Percentiles rank a stretch among this genome's conserved stretches.
These are phyloP conservation scores for Caenorhabditis sp. DNA, from an alignment of 2,888 invertebrate species.

Conservation along the genomic window DNA sequence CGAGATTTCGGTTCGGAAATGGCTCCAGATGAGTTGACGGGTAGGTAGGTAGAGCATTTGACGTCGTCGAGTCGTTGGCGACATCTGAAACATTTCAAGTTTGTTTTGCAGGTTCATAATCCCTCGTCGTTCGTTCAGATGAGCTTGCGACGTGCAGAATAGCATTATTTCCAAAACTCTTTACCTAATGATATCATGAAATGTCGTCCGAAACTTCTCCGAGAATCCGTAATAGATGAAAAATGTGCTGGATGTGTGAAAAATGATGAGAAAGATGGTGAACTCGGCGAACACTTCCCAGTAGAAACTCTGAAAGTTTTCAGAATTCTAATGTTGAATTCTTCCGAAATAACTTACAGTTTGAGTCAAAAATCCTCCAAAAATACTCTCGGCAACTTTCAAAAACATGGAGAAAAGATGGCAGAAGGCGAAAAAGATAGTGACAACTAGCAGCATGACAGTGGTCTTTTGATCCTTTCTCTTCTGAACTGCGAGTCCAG, in stretches of 20 bases:
- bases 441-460: conserved; percentile 62
- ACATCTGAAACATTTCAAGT: conserved; percentile 51
- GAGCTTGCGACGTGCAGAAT: conserved; percentile 12
- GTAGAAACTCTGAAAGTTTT: conserved; percentile 56
- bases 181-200: conserved; percentile 57
- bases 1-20: conserved; percentile 40
- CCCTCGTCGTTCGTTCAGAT: not conserved
- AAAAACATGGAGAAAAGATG: conserved; percentile 59
- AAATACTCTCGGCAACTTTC: conserved; percentile 58
- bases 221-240: conserved; percentile 64
- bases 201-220: conserved; percentile 60
- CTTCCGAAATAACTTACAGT: too few relatives aligned
- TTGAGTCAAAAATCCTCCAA: conserved; percentile 57
- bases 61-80: conserved; percentile 51
- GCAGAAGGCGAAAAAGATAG: conserved; percentile 63
- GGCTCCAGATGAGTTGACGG: conserved; percentile 49
- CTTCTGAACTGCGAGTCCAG: conserved; percentile 50
- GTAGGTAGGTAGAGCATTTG: conserved; percentile 47
- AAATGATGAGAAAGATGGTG: conserved; percentile 59
- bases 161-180: conserved; percentile 1
- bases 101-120: not conserved
- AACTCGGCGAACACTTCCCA: conserved; percentile 62
- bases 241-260: conserved; percentile 63
- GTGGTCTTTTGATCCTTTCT: conserved; percentile 64
- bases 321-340: too few relatives aligned